Evolutionary conservation across 30 jellyfish, hydroid and myxozoan species (phyloP), one percentile per base, ranked within the genome.

Genomic region (Hydractinia echinata): DNA sequence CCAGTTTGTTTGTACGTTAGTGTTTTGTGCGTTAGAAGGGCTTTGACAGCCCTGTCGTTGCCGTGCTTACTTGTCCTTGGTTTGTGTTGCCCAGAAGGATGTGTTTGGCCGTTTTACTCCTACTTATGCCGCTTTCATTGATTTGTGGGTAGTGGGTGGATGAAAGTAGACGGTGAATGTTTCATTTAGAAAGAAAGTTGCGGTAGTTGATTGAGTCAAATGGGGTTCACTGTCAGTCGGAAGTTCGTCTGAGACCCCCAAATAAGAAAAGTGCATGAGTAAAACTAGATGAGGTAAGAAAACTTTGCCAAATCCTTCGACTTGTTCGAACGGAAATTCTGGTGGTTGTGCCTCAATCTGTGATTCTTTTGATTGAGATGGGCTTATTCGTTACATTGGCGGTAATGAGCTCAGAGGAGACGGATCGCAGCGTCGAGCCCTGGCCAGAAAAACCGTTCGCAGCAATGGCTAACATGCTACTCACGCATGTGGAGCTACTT

Each of bases 401-500:
- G 83, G 68, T 83, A 77, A 52, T 55, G 85, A 9, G 83, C 83
- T 77, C 85, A 49, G 49, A 10, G 10, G 73, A 61, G 44, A 19
- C 72, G 87, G 51, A 83, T 55, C 1, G 88, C 89, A 55, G 84
- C 89, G 56, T 76, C 82, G 2, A 83, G 82, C 8, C 89, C 91
- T 20, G 91, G 91, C 91, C 91, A 83, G 85, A 83, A 83, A 1
- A 83, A 74, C 50, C 89, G n/a, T 76, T 56, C 67, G 30, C 69
- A 72, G 89, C 89, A 15, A 4, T 83, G 79, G 89, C 89, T 10
- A 70, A 78, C 89, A 81, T 81, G 19, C 87, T 60, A 48, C 85
- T 60, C 13, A 79, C 87, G 8, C 87, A 86, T 61, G 5, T 79
- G 87, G 81, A n/a, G 87, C 86, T 19, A 85, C 73, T 76, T 79